Percentiles rank a stretch among this genome's conserved stretches.
phyloP scores from a whole-genome alignment of 2,888 invertebrate genomes.

The Drosophila koepferae region DNA sequence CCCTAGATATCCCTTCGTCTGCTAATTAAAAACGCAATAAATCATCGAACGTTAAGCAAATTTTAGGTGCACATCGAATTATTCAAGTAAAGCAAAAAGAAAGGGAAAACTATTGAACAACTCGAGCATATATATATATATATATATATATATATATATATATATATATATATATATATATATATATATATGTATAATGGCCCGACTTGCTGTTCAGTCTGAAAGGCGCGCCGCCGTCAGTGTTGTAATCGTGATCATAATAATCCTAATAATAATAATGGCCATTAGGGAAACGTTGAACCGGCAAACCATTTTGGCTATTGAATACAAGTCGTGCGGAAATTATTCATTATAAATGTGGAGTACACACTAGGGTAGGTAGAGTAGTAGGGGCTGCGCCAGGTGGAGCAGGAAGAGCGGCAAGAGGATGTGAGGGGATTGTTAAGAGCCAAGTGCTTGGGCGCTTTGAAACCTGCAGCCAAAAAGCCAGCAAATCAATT shows the following conservation, averaged over 20 bases:
- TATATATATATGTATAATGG: constrained; percentile 10
- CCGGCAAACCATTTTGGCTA: constrained; percentile 69
- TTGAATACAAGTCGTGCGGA: constrained; percentile 76
- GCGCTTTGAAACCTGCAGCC: constrained; percentile 19
- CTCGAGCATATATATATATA: constrained; percentile 1
- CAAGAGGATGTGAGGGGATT: background rate
- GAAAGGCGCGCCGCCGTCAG: constrained; percentile 36
- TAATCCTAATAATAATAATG: constrained; percentile 72
- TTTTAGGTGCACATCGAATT: constrained; percentile 41
- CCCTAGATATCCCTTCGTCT: background rate
- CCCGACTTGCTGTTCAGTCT: background rate
- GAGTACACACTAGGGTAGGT: constrained; percentile 2
- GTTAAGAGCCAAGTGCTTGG: background rate
- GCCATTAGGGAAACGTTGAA: constrained; percentile 73
- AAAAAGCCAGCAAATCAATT: constrained; percentile 71
- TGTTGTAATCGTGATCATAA: constrained; percentile 63
- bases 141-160: background rate
- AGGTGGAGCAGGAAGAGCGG: background rate
- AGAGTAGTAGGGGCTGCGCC: background rate
- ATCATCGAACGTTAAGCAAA: constrained; percentile 55
- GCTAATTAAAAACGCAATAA: constrained; percentile 70
- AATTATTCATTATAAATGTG: constrained; percentile 78
- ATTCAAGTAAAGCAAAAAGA: constrained; percentile 20
- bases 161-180: background rate
- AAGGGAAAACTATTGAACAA: constrained; percentile 40